Conservation (phyloP, 2,797 vertebrate species). For the Sphenodon punctatus region DNA sequence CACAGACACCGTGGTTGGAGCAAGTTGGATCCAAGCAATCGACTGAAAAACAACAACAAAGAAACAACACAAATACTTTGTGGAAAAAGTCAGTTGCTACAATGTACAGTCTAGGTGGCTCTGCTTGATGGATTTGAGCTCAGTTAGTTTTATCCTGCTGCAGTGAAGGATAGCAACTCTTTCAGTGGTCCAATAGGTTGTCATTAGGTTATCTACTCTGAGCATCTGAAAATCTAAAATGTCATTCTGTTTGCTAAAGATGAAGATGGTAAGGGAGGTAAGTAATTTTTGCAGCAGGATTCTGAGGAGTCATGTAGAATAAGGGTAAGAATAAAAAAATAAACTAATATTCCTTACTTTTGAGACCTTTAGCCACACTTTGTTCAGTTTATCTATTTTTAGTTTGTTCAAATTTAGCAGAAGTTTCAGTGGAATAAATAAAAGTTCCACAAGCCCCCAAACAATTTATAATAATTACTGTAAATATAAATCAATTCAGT, state of each 20-base stretch:
- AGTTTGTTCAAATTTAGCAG: background rate
- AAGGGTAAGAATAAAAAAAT: background rate
- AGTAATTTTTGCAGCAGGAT: background rate
- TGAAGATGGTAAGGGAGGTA: background rate
- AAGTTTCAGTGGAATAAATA: background rate
- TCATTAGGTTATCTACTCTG: background rate
- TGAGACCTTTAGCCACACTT: background rate
- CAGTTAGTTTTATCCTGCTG: background rate
- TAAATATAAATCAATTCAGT: too few relatives aligned
- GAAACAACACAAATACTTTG: background rate
- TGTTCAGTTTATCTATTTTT: too few relatives aligned
- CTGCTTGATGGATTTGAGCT: background rate
- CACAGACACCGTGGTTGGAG: constrained; percentile 95
- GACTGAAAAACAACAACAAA: constrained; percentile 75
- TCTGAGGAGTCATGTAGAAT: too few relatives aligned
- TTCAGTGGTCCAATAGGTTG: background rate
- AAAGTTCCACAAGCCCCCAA: too few relatives aligned
- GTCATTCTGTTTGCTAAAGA: background rate
- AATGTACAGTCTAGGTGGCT: background rate
- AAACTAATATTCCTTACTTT: background rate
- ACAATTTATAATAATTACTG: too few relatives aligned
- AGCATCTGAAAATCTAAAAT: background rate
- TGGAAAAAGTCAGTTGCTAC: background rate
- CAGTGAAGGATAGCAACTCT: background rate
- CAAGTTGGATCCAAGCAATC: constrained; percentile 96